Evolutionary conservation across 2,113 vertebrate genomes (phyloP), one percentile per base, ranked within the genome.

Genomic region (Labrus mixtus): DNA sequence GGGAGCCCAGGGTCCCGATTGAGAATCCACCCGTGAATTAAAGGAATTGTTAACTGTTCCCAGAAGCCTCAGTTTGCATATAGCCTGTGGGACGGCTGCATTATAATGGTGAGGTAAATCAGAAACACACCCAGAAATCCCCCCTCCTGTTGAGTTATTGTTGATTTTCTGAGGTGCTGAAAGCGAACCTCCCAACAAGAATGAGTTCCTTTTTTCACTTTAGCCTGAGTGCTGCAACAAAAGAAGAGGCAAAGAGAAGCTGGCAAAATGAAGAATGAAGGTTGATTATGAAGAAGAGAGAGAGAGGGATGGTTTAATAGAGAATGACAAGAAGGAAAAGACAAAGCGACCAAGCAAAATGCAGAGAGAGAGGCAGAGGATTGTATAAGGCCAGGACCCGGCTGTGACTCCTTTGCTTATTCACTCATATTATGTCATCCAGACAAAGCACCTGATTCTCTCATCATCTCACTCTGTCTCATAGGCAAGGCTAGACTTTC

Each of bases 361-460:
- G 54, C 53, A 57, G 23, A 61, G 33, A 61, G 33, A 65, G 7
- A 60, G 57, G 1, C 29, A 13, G 11, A 25, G 12, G 51, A 51
- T 80, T 56, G 59, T 45, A 45, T 45, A 16, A 69, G 19, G 25
- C 41, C 79, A 68, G 20, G 64, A 15, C 65, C 65, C 59, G 37
- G n/a, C 62, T 46, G 39, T 83, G 76, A 83, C 60, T n/a, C 54
- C 62, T 66, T 87, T 65, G 66, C 84, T 89, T 74, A 66, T 86
- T 87, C 79, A 72, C 76, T 90, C 77, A 84, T 66, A 79, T 90
- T 73, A 80, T 83, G 79, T 93, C 81, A 87, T 84, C 64, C 81
- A 91, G 87, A 84, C 89, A 59, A 75, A 87, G 64, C 89, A 93
- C 90, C 91, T 93, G 93, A 93, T 91, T 92, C 90, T 92, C 93